phyloP scores from a whole-genome alignment of 2,888 invertebrate species.

The Ophion obscuratus region DNA sequence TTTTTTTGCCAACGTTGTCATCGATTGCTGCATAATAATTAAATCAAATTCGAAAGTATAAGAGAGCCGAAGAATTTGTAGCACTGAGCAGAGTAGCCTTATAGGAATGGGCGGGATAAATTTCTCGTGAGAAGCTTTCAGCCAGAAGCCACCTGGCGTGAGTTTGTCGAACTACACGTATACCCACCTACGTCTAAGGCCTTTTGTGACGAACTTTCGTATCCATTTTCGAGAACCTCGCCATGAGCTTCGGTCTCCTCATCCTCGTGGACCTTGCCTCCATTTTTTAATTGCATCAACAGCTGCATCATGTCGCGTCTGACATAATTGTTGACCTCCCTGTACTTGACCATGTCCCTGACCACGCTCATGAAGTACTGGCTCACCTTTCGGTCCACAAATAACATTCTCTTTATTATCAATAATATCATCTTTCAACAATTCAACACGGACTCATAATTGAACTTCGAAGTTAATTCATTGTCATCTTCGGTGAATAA shows the following conservation, averaged over 20 bases:
- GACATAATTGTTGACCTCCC: constrained; percentile 83
- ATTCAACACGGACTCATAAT: too few species aligned
- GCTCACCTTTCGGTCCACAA: constrained; percentile 63
- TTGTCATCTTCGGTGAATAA: neutral
- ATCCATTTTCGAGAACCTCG: constrained; percentile 15
- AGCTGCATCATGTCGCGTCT: constrained; percentile 86
- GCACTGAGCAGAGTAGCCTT: neutral
- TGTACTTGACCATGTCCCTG: constrained; percentile 81
- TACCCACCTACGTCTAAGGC: constrained; percentile 53
- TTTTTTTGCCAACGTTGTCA: too few species aligned
- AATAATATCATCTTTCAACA: neutral
- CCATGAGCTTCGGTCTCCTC: constrained; percentile 44
- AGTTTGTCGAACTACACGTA: neutral
- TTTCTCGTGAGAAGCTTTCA: neutral
- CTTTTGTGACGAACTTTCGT: constrained; percentile 46
- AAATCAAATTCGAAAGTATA: too few species aligned
- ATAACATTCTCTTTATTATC: neutral
- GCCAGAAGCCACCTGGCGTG: neutral
- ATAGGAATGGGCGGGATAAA: neutral
- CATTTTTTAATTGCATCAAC: constrained; percentile 85
- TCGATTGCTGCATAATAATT: too few species aligned
- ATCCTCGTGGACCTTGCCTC: constrained; percentile 77
- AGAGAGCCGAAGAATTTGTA: too few species aligned
- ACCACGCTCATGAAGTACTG: constrained; percentile 81
- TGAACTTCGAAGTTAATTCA: neutral